phyloP scores from a whole-genome alignment of 2,797 vertebrate species.

The Mormyrus proboscirostris region DNA sequence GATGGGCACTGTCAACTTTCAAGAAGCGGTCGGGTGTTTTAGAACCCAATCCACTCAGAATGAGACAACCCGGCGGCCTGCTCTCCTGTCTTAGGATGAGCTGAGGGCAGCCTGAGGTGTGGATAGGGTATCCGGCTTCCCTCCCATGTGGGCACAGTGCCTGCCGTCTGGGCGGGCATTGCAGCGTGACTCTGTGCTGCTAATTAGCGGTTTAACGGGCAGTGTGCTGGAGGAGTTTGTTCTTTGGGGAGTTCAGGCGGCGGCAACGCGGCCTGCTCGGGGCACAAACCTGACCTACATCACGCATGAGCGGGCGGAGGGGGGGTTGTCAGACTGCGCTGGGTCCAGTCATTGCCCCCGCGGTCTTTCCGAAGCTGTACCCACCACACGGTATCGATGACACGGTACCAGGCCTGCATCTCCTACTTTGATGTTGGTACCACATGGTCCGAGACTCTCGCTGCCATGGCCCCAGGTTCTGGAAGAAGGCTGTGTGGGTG shows the following conservation, averaged over 20 bases:
- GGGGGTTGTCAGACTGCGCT: background rate
- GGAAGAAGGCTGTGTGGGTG: background rate
- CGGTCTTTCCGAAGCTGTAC: background rate
- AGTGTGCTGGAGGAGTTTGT: slow-evolving; percentile 5
- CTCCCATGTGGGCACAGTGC: background rate
- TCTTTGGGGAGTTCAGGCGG: background rate
- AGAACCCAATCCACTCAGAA: background rate
- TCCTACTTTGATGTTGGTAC: slow-evolving; percentile 16
- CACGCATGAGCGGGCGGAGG: background rate
- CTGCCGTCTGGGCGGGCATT: background rate
- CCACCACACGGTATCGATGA: background rate
- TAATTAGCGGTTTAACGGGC: slow-evolving; percentile 19
- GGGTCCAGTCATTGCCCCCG: background rate
- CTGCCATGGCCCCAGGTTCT: background rate
- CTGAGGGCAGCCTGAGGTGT: background rate
- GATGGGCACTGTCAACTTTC: background rate
- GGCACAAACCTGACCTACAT: slow-evolving; percentile 22
- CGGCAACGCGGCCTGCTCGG: background rate
- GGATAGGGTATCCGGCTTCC: background rate
- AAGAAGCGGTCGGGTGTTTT: background rate
- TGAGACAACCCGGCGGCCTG: background rate
- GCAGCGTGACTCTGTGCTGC: background rate
- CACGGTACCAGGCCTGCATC: background rate
- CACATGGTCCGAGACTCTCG: background rate
- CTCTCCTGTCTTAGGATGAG: background rate